These are phyloP conservation scores for Caenorhabditis uteleia DNA, from an alignment of 2,888 invertebrate genomes.

Conservation along the genomic window DNA sequence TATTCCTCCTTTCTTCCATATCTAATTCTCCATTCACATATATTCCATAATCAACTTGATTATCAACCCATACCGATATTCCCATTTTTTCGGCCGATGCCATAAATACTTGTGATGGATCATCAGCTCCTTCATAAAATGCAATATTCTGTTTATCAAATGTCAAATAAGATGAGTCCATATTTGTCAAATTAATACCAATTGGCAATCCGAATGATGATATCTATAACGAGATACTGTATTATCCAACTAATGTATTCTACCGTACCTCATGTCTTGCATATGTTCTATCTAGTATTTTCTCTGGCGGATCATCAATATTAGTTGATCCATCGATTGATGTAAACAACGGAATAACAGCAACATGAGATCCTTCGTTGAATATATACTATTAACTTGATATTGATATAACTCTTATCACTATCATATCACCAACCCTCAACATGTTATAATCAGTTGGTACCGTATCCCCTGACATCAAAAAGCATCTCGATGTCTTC, in stretches of 20 bases:
- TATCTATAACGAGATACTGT: constrained; percentile 25
- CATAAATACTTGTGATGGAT: constrained; percentile 36
- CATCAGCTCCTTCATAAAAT: constrained; percentile 74
- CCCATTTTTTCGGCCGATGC: constrained; percentile 73
- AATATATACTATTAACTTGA: constrained; percentile 20
- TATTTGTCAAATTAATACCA: constrained; percentile 78
- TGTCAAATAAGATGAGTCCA: constrained; percentile 74
- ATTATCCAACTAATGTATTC: background rate
- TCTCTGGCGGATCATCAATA: constrained; percentile 23
- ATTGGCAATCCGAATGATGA: constrained; percentile 73
- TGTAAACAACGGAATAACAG: constrained; percentile 21
- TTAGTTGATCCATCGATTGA: constrained; percentile 29
- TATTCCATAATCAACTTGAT: constrained; percentile 83
- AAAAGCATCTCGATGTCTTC: constrained; percentile 57
- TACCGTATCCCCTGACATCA: constrained; percentile 81
- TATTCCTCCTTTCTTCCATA: constrained; percentile 27
- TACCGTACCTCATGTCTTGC: constrained; percentile 20
- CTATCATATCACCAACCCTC: background rate
- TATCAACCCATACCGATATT: constrained; percentile 80
- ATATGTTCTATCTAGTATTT: constrained; percentile 12
- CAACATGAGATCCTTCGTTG: constrained; percentile 24
- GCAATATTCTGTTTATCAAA: constrained; percentile 76
- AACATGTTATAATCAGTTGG: constrained; percentile 70
- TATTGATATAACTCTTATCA: background rate
- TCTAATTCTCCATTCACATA: constrained; percentile 77